phyloP scores from a whole-genome alignment of 2,113 vertebrate species.

The Erpornis zantholeuca region DNA sequence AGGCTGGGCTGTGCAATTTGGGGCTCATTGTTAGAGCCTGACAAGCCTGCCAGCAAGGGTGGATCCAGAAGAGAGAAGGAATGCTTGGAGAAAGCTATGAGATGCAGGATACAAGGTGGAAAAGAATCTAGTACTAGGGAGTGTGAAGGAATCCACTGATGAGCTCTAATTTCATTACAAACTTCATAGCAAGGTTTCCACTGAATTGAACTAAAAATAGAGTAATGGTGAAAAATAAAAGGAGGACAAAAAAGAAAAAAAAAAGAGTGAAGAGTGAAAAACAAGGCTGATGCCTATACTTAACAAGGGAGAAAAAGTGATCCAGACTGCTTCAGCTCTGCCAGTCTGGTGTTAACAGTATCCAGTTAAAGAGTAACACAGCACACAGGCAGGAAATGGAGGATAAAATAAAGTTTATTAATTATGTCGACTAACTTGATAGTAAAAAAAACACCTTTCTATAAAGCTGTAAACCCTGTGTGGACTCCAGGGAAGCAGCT shows the following conservation, averaged over 20 bases:
- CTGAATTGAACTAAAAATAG: neutral
- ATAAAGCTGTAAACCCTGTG: neutral
- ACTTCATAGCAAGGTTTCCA: neutral
- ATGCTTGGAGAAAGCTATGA: neutral
- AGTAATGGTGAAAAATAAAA: neutral
- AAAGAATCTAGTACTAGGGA: neutral
- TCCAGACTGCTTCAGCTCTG: neutral
- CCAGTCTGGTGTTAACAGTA: neutral
- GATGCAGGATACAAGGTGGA: neutral
- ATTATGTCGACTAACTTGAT: neutral
- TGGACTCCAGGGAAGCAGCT: neutral
- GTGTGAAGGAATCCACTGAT: neutral
- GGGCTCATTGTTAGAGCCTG: neutral
- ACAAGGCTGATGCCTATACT: neutral
- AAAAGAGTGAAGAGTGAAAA: neutral
- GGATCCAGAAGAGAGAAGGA: constrained; percentile 15
- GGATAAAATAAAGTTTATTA: neutral
- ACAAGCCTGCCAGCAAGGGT: constrained; percentile 28
- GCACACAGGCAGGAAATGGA: neutral
- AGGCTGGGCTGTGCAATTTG: constrained; percentile 8
- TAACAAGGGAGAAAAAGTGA: neutral
- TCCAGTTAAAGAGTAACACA: neutral
- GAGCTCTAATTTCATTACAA: neutral
- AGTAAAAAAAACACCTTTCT: neutral
- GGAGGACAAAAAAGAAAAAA: neutral